Conservation (phyloP, 2,113 vertebrate species). For the Colistium nudipinnis region DNA sequence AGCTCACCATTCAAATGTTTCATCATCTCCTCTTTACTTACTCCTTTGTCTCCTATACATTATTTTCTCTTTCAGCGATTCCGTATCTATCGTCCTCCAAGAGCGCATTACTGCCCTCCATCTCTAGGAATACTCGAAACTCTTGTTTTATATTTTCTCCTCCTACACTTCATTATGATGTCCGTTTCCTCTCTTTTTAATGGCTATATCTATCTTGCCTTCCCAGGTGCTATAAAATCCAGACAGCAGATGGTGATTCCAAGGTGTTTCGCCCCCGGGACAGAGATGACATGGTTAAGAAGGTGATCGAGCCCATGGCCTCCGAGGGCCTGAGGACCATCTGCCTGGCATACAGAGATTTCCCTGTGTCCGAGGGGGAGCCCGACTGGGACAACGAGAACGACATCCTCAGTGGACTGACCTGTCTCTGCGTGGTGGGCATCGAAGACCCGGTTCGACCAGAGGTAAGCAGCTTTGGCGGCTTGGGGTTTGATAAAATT, state of each 20-base stretch:
- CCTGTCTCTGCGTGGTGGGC: slow-evolving; percentile 94
- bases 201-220: neutral
- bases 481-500: neutral
- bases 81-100: neutral
- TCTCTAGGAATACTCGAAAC: neutral
- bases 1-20: slow-evolving; percentile 40
- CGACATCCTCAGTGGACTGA: slow-evolving; percentile 92
- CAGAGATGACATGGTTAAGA: slow-evolving; percentile 94
- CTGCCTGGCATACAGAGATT: slow-evolving; percentile 96
- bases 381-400: slow-evolving; percentile 98
- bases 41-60: slow-evolving; percentile 13
- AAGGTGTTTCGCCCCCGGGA: slow-evolving; percentile 95
- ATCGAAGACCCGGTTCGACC: slow-evolving; percentile 98
- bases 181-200: neutral
- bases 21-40: slow-evolving; percentile 16
- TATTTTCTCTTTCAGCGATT: neutral
- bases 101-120: slow-evolving; percentile 3
- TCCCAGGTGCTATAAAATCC: slow-evolving; percentile 94
- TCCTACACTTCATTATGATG: neutral
- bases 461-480: slow-evolving; percentile 82
- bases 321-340: slow-evolving; percentile 98
- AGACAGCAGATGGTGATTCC: slow-evolving; percentile 90
- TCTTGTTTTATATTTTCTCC: neutral
- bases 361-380: slow-evolving; percentile 90
- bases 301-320: slow-evolving; percentile 98